Conservation (phyloP, 2,888 invertebrate genomes). For the Drosophila mayaguana region DNA sequence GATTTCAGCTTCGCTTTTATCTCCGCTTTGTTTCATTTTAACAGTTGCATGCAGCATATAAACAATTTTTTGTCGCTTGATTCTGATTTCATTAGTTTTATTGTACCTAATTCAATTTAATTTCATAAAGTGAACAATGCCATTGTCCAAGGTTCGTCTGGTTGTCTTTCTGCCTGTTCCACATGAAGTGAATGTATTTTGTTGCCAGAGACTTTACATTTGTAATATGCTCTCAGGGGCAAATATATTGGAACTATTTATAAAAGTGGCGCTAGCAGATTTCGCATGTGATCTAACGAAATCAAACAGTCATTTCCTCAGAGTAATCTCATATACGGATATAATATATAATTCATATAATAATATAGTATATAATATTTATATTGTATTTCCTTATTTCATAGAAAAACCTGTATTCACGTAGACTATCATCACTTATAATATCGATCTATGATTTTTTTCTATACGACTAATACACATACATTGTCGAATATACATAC, state of each 20-base stretch:
- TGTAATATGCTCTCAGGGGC: neutral
- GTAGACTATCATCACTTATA: no score
- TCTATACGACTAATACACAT: no score
- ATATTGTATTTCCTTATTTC: no score
- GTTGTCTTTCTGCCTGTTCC: neutral
- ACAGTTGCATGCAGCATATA: neutral
- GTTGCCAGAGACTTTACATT: neutral
- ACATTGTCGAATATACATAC: no score
- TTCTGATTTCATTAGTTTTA: slow-evolving; percentile 6
- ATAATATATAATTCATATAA: no score
- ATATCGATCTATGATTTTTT: no score
- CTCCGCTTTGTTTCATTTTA: neutral
- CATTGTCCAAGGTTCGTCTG: neutral
- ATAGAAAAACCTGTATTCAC: no score
- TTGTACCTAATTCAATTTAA: slow-evolving; percentile 4
- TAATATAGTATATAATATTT: no score
- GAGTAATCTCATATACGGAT: no score
- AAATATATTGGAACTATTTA: neutral
- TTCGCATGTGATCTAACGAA: no score
- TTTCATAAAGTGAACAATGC: slow-evolving; percentile 8
- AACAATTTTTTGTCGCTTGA: neutral
- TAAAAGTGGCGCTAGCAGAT: no score
- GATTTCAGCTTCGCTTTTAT: neutral
- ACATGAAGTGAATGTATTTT: neutral
- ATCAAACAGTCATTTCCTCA: neutral